Conservation (phyloP, 2,113 vertebrate species). For the Trogon melanurus region DNA sequence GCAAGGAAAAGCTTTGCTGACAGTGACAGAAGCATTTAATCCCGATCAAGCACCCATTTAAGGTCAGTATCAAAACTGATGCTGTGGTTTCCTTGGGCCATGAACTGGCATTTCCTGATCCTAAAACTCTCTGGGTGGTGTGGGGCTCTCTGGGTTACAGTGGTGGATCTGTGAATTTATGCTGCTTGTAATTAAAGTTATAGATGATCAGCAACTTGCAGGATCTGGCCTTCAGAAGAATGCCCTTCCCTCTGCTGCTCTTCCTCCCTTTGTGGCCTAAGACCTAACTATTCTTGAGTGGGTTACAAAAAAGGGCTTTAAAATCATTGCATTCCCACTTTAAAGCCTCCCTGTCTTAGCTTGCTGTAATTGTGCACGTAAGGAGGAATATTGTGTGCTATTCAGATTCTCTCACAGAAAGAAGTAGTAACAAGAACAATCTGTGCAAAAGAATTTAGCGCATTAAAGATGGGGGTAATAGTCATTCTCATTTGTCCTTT, state of each 20-base stretch:
- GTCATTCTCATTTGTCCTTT: slow-evolving; percentile 80
- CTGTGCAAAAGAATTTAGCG: slow-evolving; percentile 76
- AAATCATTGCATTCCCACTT: slow-evolving; percentile 10
- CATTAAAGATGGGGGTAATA: slow-evolving; percentile 75
- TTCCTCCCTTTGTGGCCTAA: neutral
- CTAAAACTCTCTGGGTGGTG: neutral
- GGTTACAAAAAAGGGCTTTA: neutral
- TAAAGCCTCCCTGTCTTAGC: slow-evolving; percentile 15
- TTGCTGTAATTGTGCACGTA: slow-evolving; percentile 32
- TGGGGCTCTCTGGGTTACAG: neutral
- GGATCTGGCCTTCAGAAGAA: neutral
- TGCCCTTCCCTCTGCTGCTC: neutral
- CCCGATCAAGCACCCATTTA: neutral
- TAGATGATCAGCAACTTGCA: neutral
- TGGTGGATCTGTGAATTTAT: neutral
- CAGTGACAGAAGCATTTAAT: neutral
- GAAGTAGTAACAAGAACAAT: slow-evolving; percentile 77
- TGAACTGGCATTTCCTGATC: neutral
- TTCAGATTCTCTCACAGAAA: slow-evolving; percentile 60
- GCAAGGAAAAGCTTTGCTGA: neutral
- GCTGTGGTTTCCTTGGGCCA: neutral
- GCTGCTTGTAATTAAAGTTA: neutral
- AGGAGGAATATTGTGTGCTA: slow-evolving; percentile 48
- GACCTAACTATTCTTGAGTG: neutral
- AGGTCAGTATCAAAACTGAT: neutral